Percentiles rank a stretch among this genome's conserved stretches.
Conservation (phyloP, 2,113 vertebrate species). For the Martes martes region DNA sequence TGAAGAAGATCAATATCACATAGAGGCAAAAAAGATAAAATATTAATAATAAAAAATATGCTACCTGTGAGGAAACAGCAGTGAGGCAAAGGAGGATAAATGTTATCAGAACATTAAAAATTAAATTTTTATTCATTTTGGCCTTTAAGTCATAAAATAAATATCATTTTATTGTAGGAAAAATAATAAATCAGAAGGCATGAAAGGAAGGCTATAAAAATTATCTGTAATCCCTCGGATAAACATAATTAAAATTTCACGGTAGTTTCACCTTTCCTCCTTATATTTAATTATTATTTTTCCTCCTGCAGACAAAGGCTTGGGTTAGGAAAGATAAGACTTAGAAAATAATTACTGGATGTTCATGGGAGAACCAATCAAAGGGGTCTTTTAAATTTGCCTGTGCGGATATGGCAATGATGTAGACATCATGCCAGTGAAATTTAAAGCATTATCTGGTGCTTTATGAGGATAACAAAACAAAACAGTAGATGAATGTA, state of each 20-base stretch:
- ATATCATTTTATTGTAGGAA: neutral
- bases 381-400: neutral
- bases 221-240: neutral
- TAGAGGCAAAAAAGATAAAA: neutral
- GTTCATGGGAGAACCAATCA: neutral
- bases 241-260: constrained; percentile 20
- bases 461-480: neutral
- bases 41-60: neutral
- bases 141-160: neutral
- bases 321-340: neutral
- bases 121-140: neutral
- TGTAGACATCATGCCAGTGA: neutral
- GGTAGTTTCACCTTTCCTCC: neutral
- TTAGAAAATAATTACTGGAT: neutral
- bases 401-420: neutral
- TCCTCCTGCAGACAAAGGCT: neutral
- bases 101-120: neutral
- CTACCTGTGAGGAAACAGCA: neutral
- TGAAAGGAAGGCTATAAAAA: neutral
- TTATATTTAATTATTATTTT: constrained; percentile 1
- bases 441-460: neutral
- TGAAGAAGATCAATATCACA: neutral
- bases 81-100: neutral
- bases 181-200: neutral
- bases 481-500: neutral